Evolutionary conservation across 1,140 invertebrate genomes (phyloP).

Genomic region (Tenebrio molitor): DNA sequence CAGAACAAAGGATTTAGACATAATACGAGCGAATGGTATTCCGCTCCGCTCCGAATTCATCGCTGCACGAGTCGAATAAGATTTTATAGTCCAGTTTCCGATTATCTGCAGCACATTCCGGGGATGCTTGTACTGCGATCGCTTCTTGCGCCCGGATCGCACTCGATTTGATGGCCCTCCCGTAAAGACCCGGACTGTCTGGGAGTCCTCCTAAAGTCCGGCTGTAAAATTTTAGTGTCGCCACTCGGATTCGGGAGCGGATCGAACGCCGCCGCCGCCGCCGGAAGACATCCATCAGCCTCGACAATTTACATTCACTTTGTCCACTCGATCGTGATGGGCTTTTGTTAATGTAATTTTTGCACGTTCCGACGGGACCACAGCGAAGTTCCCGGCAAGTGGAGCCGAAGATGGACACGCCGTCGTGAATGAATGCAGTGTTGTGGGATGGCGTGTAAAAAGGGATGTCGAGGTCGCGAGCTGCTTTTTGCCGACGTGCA

Average conservation of each 20-base stretch:
- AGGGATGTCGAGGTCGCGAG: background rate
- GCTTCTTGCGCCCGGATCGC: background rate
- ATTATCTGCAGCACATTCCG: slow-evolving; percentile 24
- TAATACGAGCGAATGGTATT: slow-evolving; percentile 12
- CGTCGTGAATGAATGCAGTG: slow-evolving; percentile 44
- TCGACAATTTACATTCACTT: slow-evolving; percentile 1
- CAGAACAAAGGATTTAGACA: slow-evolving; percentile 9
- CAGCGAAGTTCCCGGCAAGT: slow-evolving; percentile 5
- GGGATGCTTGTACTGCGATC: background rate
- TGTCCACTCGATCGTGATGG: background rate
- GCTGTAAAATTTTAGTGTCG: slow-evolving; percentile 9
- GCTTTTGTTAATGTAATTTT: slow-evolving; percentile 2
- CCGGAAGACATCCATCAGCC: slow-evolving; percentile 13
- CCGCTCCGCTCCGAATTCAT: slow-evolving; percentile 2
- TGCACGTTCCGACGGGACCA: slow-evolving; percentile 27
- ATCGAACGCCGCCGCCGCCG: background rate
- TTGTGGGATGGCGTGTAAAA: background rate
- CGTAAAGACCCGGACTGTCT: background rate
- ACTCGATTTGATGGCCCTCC: background rate
- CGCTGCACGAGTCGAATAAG: slow-evolving; percentile 22
- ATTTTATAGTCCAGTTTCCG: slow-evolving; percentile 31
- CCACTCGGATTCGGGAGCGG: background rate
- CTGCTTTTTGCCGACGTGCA: slow-evolving; percentile 4
- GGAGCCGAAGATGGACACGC: background rate
- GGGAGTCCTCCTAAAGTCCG: background rate